Conservation (phyloP, 1,140 invertebrate species). For the Lepidurus arcticus region DNA sequence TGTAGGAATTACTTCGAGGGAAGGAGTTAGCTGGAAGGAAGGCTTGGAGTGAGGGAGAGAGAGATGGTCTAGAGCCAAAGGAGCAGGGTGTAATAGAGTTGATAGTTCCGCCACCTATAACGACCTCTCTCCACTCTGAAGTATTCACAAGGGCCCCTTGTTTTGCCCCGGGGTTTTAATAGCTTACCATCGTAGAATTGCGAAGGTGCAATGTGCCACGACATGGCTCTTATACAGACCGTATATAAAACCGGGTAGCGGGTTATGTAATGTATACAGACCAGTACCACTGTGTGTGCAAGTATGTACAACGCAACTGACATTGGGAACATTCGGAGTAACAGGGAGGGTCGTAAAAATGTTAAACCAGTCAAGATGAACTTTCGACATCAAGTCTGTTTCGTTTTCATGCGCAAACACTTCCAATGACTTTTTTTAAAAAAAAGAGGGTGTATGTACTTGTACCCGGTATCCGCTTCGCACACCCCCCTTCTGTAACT, state of each 20-base stretch:
- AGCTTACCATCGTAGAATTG: background rate
- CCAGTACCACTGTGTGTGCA: background rate
- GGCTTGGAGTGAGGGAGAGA: background rate
- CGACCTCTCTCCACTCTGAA: background rate
- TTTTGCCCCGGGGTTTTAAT: conserved; percentile 15
- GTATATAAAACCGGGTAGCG: background rate
- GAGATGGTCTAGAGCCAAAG: background rate
- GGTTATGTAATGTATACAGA: background rate
- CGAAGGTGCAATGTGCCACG: background rate
- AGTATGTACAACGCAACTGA: no score
- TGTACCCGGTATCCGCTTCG: background rate
- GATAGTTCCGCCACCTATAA: conserved; percentile 17
- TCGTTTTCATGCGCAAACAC: no score
- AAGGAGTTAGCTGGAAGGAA: background rate
- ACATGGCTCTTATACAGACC: conserved; percentile 7
- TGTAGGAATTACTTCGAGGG: background rate
- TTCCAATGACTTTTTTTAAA: no score
- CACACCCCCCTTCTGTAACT: background rate
- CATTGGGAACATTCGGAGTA: no score
- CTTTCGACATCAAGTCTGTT: no score
- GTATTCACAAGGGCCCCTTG: conserved; percentile 1
- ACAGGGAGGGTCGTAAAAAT: no score
- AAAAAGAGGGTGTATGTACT: no score
- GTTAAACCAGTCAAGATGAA: no score
- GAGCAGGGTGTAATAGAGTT: background rate